Evolutionary conservation across 2,888 invertebrate species (phyloP), one percentile per base, ranked within the genome.

Genomic region (Athalia rosae): DNA sequence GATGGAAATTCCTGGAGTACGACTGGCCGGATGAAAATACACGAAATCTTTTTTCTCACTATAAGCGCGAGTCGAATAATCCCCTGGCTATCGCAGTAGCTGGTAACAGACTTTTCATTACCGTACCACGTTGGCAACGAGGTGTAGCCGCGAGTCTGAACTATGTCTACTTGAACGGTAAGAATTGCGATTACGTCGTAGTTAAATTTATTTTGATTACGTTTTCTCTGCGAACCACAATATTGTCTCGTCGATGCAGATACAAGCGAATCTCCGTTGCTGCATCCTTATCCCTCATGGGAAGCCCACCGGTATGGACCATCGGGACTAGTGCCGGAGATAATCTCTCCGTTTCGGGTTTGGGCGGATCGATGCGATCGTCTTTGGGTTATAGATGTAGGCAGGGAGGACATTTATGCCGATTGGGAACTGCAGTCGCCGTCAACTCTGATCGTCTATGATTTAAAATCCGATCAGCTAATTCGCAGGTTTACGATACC

Each of bases 271-370:
- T 94, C 95, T 5, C 96, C 96, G 0, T 91, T 92, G 58, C 89
- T 96, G 77, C 93, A 91, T n/a, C 96, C 96, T 0, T 96, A 94
- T 83, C 96, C 96, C 0, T 94, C 93, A 82, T 96, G 96, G 96
- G 93, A 93, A 79, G 94, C 95, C 0, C 95, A 96, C 85, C 93
- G 94, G 61, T 92, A 90, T 56, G 87, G 85, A 28, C 28, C 28
- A 28, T 28, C 28, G 28, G 90, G 90, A 0, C 90, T 89, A n/a
- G 91, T 92, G 0, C 92, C 94, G 1, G 94, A 95, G 86, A 92
- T 95, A 69, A 92, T 95, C 0, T 95, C 95, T 0, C 94, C 95
- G 0, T 95, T 94, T 88, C 91, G 95, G 6, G 91, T 95, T 3
- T 91, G 94, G 0, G 95, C 94, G 0, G 96, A 96, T 87, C 92